A percentile compares a stretch with the other conserved stretches of the same genome.
phyloP scores from a whole-genome alignment of 2,888 invertebrate species.

The Thera obeliscata region DNA sequence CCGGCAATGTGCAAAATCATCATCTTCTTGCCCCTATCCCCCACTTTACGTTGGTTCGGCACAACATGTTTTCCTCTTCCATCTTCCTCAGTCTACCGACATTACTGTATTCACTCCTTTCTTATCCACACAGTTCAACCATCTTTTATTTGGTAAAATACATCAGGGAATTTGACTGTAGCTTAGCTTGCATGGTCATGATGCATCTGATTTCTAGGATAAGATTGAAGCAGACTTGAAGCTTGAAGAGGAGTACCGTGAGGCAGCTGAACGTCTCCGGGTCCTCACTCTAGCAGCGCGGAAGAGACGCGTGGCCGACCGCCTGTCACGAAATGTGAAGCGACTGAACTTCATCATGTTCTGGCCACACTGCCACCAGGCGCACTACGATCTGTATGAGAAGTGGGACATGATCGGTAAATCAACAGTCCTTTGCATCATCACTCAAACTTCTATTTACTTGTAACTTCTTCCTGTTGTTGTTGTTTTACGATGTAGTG shows the following conservation, averaged over 20 bases:
- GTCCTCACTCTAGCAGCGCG: constrained; percentile 68
- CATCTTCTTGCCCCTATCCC: too few species aligned
- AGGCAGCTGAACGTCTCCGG: constrained; percentile 59
- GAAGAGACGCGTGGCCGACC: constrained; percentile 68
- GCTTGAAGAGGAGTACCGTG: constrained; percentile 57
- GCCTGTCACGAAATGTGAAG: constrained; percentile 50
- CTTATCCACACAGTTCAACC: too few species aligned
- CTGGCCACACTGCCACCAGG: constrained; percentile 76
- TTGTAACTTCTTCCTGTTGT: too few species aligned
- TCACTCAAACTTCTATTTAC: too few species aligned
- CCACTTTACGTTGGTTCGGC: too few species aligned
- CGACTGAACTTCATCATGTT: constrained; percentile 71
- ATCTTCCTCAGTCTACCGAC: too few species aligned
- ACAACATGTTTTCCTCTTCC: too few species aligned
- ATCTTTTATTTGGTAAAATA: too few species aligned
- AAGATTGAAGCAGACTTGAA: constrained; percentile 58
- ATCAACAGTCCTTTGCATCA: constrained; percentile 32
- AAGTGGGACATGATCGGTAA: constrained; percentile 74
- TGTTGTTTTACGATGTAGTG: too few species aligned
- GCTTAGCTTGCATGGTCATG: not conserved
- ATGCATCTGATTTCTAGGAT: constrained; percentile 44
- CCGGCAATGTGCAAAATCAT: too few species aligned
- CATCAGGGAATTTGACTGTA: too few species aligned
- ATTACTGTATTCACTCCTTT: too few species aligned
- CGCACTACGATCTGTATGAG: constrained; percentile 75